These are phyloP conservation scores for Paralvinella palmiformis DNA, from an alignment of 1,140 invertebrate genomes.

Conservation along the genomic window DNA sequence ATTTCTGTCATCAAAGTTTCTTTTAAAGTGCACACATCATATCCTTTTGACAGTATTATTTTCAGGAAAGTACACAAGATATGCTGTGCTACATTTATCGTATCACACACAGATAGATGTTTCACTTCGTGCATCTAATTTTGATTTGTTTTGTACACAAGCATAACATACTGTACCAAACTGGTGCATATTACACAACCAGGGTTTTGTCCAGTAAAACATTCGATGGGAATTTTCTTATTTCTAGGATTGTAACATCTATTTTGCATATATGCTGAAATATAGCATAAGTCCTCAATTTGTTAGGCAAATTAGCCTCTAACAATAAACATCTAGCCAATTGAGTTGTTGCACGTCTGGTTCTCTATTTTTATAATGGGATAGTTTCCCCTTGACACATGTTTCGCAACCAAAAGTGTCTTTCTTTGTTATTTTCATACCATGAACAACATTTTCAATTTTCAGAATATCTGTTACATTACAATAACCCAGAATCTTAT, in stretches of 20 bases:
- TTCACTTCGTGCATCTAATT: conserved; percentile 20
- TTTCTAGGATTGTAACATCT: conserved; percentile 17
- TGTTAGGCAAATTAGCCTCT: not conserved
- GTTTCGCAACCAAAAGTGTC: too few species aligned
- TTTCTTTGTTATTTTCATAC: too few species aligned
- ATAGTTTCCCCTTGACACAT: not conserved
- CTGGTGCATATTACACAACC: conserved; percentile 16
- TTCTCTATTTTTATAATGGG: not conserved
- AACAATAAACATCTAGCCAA: not conserved
- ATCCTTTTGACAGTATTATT: too few species aligned
- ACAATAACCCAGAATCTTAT: not conserved
- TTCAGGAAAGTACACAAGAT: too few species aligned
- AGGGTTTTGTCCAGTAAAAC: conserved; percentile 12
- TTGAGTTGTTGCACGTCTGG: not conserved
- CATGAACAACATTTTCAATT: too few species aligned
- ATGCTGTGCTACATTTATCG: conserved; percentile 20
- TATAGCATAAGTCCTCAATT: not conserved
- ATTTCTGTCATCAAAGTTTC: too few species aligned
- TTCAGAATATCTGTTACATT: not conserved
- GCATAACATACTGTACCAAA: conserved; percentile 22
- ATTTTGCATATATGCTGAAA: conserved; percentile 14
- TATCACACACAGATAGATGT: conserved; percentile 25
- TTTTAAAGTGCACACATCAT: too few species aligned
- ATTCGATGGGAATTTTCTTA: conserved; percentile 2
- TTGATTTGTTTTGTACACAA: conserved; percentile 19